phyloP scores from a whole-genome alignment of 2,888 invertebrate species.

The Gymnoscelis rufifasciata region DNA sequence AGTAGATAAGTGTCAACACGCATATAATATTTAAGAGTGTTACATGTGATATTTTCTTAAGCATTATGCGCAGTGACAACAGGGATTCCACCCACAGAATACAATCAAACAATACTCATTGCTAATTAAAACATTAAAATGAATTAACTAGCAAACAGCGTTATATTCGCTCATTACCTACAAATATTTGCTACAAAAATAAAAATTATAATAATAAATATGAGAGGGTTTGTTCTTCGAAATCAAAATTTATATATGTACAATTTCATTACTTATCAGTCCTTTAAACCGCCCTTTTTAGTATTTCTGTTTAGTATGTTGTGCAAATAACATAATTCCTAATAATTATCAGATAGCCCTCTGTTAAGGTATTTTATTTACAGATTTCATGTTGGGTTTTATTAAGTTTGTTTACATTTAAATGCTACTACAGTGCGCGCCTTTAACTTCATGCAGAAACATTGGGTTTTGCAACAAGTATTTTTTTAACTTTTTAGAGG shows the following conservation, averaged over 20 bases:
- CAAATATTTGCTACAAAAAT: constrained; percentile 54
- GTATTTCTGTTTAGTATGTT: constrained; percentile 7
- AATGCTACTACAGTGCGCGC: neutral
- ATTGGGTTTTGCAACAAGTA: neutral
- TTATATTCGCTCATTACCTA: constrained; percentile 55
- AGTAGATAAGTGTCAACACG: no score
- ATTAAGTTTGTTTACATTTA: neutral
- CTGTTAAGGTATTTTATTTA: neutral
- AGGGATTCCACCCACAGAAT: constrained; percentile 39
- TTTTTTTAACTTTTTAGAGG: no score
- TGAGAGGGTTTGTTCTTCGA: constrained; percentile 41
- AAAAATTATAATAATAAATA: constrained; percentile 41
- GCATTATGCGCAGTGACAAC: constrained; percentile 20
- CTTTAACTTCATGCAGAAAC: neutral
- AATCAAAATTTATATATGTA: constrained; percentile 64
- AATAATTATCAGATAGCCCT: neutral
- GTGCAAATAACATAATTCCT: constrained; percentile 16
- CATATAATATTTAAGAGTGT: constrained; percentile 17
- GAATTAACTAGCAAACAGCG: constrained; percentile 53
- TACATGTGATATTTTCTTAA: constrained; percentile 12
- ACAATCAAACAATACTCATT: constrained; percentile 38
- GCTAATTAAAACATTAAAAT: constrained; percentile 58
- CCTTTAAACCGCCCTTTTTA: constrained; percentile 45
- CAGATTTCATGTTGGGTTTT: neutral
- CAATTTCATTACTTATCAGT: constrained; percentile 63